A percentile compares a stretch with the other conserved stretches of the same genome.
phyloP scores from a whole-genome alignment of 2,797 vertebrate species.

The Malurus splendens region DNA sequence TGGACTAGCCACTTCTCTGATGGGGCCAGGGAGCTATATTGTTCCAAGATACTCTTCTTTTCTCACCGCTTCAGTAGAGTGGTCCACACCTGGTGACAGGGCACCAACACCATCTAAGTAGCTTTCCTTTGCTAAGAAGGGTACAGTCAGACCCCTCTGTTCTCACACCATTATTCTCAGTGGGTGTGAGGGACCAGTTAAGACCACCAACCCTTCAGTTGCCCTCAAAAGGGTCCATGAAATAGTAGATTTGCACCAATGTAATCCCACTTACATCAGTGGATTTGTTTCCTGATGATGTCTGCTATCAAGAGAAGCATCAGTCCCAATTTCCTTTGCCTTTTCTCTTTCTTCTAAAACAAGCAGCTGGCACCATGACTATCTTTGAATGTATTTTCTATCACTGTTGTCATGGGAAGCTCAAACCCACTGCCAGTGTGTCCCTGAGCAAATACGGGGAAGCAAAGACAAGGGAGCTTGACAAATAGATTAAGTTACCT shows the following conservation, averaged over 20 bases:
- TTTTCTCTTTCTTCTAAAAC: neutral
- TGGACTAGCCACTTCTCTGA: neutral
- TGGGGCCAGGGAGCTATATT: neutral
- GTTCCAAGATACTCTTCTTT: neutral
- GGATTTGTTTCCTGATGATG: neutral
- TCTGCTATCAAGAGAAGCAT: neutral
- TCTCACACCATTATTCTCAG: neutral
- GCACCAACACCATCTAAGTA: neutral
- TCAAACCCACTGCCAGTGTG: neutral
- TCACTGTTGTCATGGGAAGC: neutral
- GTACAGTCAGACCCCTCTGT: neutral
- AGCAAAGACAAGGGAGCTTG: neutral
- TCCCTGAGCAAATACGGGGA: neutral
- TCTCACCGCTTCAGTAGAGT: neutral
- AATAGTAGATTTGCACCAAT: neutral
- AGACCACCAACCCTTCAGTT: neutral
- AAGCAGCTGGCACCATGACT: neutral
- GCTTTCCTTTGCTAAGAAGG: neutral
- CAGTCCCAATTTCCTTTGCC: neutral
- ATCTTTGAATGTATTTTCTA: neutral
- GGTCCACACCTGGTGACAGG: neutral
- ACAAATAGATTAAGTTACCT: neutral
- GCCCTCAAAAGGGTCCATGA: neutral
- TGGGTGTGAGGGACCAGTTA: fast-evolving
- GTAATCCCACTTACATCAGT: neutral